Conservation (phyloP, 2,888 invertebrate genomes). For the Cistogaster globosa region DNA sequence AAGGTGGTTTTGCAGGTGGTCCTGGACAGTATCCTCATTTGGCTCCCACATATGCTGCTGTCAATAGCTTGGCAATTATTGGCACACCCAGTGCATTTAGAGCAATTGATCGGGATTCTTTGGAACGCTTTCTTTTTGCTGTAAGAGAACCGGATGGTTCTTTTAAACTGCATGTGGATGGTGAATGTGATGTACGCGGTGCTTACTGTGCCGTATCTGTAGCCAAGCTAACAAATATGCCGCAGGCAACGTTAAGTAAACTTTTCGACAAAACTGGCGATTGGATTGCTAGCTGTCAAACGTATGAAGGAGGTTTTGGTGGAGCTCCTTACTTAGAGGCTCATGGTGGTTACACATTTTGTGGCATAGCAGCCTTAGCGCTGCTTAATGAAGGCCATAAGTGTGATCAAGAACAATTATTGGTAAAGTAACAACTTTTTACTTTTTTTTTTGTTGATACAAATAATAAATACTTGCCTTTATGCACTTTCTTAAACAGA, state of each 20-base stretch:
- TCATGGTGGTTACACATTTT: conserved; percentile 99
- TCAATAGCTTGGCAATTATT: conserved; percentile 95
- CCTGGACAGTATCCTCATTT: conserved; percentile 96
- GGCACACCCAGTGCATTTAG: conserved; percentile 93
- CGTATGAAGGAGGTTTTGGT: conserved; percentile 99
- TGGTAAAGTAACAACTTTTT: conserved; percentile 82
- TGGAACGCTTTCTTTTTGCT: conserved; percentile 90
- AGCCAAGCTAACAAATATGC: conserved; percentile 88
- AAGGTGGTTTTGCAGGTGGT: conserved; percentile 97
- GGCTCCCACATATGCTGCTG: conserved; percentile 98
- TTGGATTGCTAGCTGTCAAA: conserved; percentile 98
- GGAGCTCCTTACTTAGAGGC: conserved; percentile 98
- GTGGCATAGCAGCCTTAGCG: conserved; percentile 95
- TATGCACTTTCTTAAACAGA: conserved; percentile 80
- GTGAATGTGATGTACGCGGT: conserved; percentile 97
- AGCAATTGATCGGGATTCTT: conserved; percentile 89
- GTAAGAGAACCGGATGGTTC: conserved; percentile 93
- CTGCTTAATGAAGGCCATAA: conserved; percentile 85
- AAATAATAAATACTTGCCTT: neutral
- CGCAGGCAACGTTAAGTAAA: conserved; percentile 89
- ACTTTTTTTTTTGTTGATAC: too few species aligned
- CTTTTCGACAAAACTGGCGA: conserved; percentile 94
- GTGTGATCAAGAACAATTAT: conserved; percentile 84
- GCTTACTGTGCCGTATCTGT: conserved; percentile 98
- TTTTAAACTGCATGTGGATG: conserved; percentile 94